Evolutionary conservation across 2,797 vertebrate genomes (phyloP), one percentile per base, ranked within the genome.

Genomic region (Characodon lateralis): DNA sequence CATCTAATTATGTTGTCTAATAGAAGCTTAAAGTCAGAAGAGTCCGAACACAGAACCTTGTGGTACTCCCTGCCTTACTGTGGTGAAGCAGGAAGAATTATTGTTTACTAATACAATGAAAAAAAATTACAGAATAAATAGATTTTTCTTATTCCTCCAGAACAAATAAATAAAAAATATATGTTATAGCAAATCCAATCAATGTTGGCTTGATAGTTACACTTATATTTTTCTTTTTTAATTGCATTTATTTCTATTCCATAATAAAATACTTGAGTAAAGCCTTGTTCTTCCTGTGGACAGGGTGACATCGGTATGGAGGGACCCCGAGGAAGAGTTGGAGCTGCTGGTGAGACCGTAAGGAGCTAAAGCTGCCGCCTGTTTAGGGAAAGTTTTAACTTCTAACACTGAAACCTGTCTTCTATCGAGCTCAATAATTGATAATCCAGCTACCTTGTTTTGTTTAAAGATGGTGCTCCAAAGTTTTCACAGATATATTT

Each of bases 241-340:
- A 18, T 51, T 51, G 2, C 0, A 16, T 63, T 9, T 20, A 63
- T 63, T 35, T 16, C 18, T 61, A 31, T 61, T 63, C 59, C 18
- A 31, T 35, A 13, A 59, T n/a, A 14, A 59, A 7, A 61, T 18
- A 63, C 9, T 41, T 65, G 1, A 5, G 24, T 39, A 39, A 65
- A 10, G 63, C 14, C 9, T 26, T n/a, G 35, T 0, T 0, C 74
- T 51, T 71, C 12, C 9, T 77, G 22, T 81, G 50, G 9, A 1
- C 89, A 96, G 96, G 96, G 96, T 1, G 92, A 93, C 43, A 0
- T 84, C 1, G 95, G 95, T 6, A 89, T 95, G 82, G 88, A 91
- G 16, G 96, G 96, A 35, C 93, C 96, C 0, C 90, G 76, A 1
- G 96, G 96, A 76, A 94, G 92, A 87, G 94, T 93, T 7, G 96